A percentile compares a stretch with the other conserved stretches of the same genome.
Evolutionary conservation across 2,888 invertebrate species (phyloP).

Genomic region (Mayetiola destructor): DNA sequence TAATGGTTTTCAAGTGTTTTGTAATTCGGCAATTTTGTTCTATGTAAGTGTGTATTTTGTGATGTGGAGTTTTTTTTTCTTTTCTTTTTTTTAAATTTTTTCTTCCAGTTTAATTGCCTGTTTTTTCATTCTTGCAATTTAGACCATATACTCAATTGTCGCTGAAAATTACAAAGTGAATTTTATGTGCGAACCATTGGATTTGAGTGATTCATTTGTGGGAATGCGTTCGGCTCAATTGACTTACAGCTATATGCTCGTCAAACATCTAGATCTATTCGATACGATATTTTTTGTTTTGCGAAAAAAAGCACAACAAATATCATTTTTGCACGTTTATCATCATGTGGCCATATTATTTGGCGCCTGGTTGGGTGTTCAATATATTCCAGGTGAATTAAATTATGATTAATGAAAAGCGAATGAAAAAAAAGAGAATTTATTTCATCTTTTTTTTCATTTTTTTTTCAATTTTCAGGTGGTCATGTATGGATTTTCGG

Average conservation of each 20-base stretch:
- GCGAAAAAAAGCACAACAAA: constrained; percentile 51
- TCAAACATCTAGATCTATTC: constrained; percentile 49
- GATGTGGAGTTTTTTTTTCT: no score
- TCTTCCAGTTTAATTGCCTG: not conserved
- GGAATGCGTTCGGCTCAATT: not conserved
- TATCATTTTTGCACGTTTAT: constrained; percentile 53
- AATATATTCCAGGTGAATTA: constrained; percentile 41
- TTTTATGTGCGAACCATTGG: not conserved
- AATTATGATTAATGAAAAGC: not conserved
- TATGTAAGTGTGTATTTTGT: not conserved
- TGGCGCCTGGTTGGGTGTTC: constrained; percentile 42
- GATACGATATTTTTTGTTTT: constrained; percentile 59
- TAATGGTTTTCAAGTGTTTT: not conserved
- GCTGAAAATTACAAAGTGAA: not conserved
- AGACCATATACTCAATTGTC: not conserved
- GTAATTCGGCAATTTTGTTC: not conserved
- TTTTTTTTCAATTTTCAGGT: not conserved
- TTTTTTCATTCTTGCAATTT: not conserved
- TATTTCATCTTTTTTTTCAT: not conserved
- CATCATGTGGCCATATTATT: constrained; percentile 57
- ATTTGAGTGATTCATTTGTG: not conserved
- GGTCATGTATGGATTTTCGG: constrained; percentile 37
- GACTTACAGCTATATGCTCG: constrained; percentile 42
- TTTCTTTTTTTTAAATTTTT: not conserved
- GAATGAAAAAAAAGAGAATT: not conserved